phyloP scores from a whole-genome alignment of 2,888 invertebrate species.

The Ormyrus rosae region DNA sequence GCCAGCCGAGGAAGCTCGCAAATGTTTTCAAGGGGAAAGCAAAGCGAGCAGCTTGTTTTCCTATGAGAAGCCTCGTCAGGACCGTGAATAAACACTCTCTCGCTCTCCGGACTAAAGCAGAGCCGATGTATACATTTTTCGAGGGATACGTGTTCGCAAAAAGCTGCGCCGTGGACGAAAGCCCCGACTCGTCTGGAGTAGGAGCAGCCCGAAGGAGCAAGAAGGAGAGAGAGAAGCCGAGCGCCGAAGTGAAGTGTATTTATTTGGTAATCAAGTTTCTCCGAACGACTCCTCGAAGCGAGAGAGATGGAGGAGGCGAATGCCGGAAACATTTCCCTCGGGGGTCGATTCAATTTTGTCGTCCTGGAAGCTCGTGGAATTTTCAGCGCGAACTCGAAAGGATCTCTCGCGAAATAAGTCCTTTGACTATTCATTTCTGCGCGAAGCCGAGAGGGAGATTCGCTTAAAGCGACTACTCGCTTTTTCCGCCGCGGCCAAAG shows the following conservation, averaged over 20 bases:
- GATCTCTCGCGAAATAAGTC: constrained; percentile 65
- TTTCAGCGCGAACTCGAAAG: constrained; percentile 61
- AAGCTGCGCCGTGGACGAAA: not conserved
- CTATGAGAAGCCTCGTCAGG: no score
- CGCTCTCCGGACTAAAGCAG: no score
- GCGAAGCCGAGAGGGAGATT: constrained; percentile 30
- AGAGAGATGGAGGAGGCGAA: constrained; percentile 43
- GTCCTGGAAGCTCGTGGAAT: constrained; percentile 65
- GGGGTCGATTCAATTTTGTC: constrained; percentile 70
- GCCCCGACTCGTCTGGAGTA: not conserved
- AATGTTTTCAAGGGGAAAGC: no score
- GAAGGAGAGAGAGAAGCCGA: not conserved
- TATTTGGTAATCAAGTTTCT: constrained; percentile 60
- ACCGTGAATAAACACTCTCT: no score
- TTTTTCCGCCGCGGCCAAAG: constrained; percentile 15
- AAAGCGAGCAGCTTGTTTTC: no score
- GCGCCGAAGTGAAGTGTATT: constrained; percentile 44
- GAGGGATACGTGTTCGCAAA: not conserved
- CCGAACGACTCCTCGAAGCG: constrained; percentile 41
- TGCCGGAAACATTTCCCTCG: constrained; percentile 69
- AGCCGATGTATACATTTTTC: not conserved
- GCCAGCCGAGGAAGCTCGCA: no score
- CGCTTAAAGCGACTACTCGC: constrained; percentile 29
- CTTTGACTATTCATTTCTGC: constrained; percentile 62
- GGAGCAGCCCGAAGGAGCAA: not conserved